Evolutionary conservation across 2,797 vertebrate genomes (phyloP).

Genomic region (Philypnodon macrostomus): DNA sequence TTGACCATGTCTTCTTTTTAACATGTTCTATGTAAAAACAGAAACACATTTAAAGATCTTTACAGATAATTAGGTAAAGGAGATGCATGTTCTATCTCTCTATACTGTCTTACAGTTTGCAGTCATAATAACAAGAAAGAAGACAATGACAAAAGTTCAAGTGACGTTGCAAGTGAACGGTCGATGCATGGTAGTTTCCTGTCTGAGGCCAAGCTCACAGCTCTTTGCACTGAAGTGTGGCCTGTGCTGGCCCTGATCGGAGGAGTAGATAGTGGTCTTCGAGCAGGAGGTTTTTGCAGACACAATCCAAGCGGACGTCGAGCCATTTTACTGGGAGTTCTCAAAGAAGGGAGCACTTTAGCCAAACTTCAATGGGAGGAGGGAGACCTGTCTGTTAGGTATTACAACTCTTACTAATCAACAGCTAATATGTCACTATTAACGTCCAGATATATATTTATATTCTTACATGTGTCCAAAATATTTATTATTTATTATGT

Average conservation of each 20-base stretch:
- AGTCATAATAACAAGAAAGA: constrained; percentile 52
- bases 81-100: no score
- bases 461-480: constrained; percentile 48
- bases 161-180: constrained; percentile 40
- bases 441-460: constrained; percentile 45
- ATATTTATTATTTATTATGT: constrained; percentile 44
- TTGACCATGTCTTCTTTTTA: no score
- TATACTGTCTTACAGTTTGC: constrained; percentile 32
- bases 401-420: constrained; percentile 24
- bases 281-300: constrained; percentile 76
- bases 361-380: constrained; percentile 85
- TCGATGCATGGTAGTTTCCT: constrained; percentile 52
- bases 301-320: constrained; percentile 76
- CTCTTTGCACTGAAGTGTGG: constrained; percentile 80
- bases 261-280: constrained; percentile 80
- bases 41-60: no score
- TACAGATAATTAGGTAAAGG: no score
- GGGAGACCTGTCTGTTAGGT: constrained; percentile 80
- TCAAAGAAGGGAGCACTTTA: constrained; percentile 78
- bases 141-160: constrained; percentile 30
- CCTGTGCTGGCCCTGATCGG: constrained; percentile 80
- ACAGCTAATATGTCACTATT: constrained; percentile 36
- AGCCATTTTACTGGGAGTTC: constrained; percentile 78
- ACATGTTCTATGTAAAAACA: no score
- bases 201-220: constrained; percentile 73